These are phyloP conservation scores for Enteromius argenteus DNA, from an alignment of 2,797 vertebrate species.

Conservation along the genomic window DNA sequence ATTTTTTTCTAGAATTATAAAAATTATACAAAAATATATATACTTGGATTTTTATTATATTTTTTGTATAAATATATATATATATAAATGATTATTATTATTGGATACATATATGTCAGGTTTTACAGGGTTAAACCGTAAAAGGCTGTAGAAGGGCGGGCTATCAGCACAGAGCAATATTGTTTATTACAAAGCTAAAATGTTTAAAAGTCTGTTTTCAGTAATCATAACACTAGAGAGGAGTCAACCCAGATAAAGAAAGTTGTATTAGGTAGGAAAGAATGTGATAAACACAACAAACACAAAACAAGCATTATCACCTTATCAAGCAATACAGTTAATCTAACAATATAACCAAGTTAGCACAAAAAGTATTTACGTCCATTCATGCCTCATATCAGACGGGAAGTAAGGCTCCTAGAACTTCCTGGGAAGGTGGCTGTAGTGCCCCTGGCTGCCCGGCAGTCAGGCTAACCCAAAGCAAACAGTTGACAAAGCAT, in stretches of 20 bases:
- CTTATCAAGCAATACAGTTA: neutral
- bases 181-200: neutral
- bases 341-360: neutral
- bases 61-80: no score
- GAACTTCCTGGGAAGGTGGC: slow-evolving; percentile 21
- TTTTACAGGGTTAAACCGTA: neutral
- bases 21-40: no score
- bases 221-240: neutral
- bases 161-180: neutral
- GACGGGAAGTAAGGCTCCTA: slow-evolving; percentile 12
- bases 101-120: no score
- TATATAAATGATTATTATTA: no score
- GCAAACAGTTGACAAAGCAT: slow-evolving; percentile 41
- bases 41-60: no score
- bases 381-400: slow-evolving; percentile 1
- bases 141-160: neutral
- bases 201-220: neutral
- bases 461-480: slow-evolving; percentile 8
- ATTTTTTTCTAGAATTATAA: no score
- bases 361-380: neutral
- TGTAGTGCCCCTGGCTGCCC: neutral
- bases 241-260: neutral
- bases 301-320: neutral
- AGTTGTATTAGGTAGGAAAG: neutral
- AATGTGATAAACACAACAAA: neutral